Conservation (phyloP, 2,113 vertebrate species). For the Entomyzon cyanotis region DNA sequence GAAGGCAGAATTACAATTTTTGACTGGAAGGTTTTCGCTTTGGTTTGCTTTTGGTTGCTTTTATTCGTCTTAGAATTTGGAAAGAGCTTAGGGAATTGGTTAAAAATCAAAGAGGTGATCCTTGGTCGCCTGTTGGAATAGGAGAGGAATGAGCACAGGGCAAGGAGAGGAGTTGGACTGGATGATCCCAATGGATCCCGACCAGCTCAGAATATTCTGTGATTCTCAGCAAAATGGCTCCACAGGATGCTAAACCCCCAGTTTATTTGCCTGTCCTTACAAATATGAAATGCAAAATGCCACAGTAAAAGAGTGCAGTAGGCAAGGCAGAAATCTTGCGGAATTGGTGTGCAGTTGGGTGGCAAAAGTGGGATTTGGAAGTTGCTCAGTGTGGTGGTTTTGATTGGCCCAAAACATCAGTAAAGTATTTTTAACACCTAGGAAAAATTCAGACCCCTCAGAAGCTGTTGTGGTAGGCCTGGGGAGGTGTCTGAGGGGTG, state of each 20-base stretch:
- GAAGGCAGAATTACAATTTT: not conserved
- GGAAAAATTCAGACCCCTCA: too few relatives aligned
- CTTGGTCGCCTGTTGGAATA: not conserved
- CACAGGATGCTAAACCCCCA: not conserved
- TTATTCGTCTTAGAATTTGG: not conserved
- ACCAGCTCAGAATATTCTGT: not conserved
- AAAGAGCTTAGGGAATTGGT: not conserved
- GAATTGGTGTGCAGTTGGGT: not conserved
- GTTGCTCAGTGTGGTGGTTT: too few relatives aligned
- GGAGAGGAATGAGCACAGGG: not conserved
- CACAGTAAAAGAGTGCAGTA: not conserved
- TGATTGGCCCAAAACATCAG: too few relatives aligned
- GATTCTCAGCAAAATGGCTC: not conserved
- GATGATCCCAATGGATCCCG: not conserved
- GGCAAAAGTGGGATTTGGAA: not conserved
- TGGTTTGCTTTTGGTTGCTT: not conserved
- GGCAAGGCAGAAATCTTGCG: not conserved
- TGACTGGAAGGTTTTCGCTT: not conserved
- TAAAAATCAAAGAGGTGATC: not conserved
- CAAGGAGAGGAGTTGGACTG: not conserved
- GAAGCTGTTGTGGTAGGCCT: too few relatives aligned
- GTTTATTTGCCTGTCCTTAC: not conserved
- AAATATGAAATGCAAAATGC: not conserved
- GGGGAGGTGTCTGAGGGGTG: too few relatives aligned
- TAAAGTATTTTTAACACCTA: too few relatives aligned